These are phyloP conservation scores for Mactromeris polynyma DNA, from an alignment of 2,888 invertebrate species.

Conservation along the genomic window DNA sequence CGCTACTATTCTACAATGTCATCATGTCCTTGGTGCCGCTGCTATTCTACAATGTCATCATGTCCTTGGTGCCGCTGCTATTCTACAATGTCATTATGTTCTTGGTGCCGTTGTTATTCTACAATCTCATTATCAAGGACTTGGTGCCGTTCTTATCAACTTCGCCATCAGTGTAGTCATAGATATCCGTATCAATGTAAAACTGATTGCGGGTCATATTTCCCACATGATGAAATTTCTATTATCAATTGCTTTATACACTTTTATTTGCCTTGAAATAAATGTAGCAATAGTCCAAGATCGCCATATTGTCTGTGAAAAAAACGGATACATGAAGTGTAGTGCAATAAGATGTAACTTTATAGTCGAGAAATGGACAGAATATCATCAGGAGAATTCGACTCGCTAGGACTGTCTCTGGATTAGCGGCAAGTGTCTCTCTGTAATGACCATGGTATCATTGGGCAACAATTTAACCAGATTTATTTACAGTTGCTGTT, in stretches of 20 bases:
- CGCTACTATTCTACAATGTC: too few species aligned
- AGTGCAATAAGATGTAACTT: conserved; percentile 1
- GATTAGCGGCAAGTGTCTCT: background rate
- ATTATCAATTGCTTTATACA: background rate
- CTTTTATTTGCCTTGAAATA: background rate
- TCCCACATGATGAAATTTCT: background rate
- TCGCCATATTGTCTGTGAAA: conserved; percentile 2
- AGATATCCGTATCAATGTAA: background rate
- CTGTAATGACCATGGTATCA: background rate
- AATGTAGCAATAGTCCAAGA: background rate
- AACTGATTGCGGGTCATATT: background rate
- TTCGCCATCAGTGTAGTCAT: background rate
- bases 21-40: too few species aligned
- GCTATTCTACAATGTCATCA: too few species aligned
- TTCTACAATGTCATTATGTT: too few species aligned
- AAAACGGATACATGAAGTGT: background rate
- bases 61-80: too few species aligned
- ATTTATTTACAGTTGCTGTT: conserved; percentile 25
- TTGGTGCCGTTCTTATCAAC: background rate
- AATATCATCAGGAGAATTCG: background rate
- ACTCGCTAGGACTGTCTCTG: background rate
- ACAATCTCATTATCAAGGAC: background rate
- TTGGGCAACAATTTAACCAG: background rate
- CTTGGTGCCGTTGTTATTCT: too few species aligned
- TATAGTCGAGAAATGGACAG: background rate